These are phyloP conservation scores for Leptinotarsa tumamoca DNA, from an alignment of 2,888 invertebrate genomes.

Conservation along the genomic window DNA sequence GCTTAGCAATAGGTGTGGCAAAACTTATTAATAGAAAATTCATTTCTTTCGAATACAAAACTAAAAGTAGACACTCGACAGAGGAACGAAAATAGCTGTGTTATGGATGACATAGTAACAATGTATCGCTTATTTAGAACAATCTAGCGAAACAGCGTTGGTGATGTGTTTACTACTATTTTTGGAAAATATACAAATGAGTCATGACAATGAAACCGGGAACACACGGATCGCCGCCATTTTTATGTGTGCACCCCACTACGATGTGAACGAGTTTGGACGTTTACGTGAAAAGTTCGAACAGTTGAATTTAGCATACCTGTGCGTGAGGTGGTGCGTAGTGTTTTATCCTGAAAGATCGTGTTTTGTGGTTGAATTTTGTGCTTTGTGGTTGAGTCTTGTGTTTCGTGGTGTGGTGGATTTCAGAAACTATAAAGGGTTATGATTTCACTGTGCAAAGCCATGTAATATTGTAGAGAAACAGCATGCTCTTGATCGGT, in stretches of 20 bases:
- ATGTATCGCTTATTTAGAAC: constrained; percentile 27
- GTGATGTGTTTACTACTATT: constrained; percentile 35
- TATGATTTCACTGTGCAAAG: constrained; percentile 28
- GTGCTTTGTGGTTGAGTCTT: constrained; percentile 27
- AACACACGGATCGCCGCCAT: constrained; percentile 51
- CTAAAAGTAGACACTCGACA: constrained; percentile 2
- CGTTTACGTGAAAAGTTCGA: constrained; percentile 13
- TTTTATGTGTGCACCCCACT: constrained; percentile 41
- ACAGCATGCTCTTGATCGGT: background rate
- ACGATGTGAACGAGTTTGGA: constrained; percentile 28
- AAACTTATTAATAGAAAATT: constrained; percentile 15
- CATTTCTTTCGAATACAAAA: constrained; percentile 28
- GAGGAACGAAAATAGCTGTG: constrained; percentile 23
- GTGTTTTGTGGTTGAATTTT: constrained; percentile 29
- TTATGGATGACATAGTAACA: constrained; percentile 22
- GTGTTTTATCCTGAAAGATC: constrained; percentile 26
- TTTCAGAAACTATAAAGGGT: no score
- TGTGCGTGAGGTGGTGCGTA: constrained; percentile 24
- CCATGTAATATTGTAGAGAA: constrained; percentile 50
- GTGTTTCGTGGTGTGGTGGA: background rate
- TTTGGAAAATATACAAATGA: constrained; percentile 43
- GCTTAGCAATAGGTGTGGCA: constrained; percentile 22
- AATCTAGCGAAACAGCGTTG: constrained; percentile 27
- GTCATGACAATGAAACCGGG: constrained; percentile 47
- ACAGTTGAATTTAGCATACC: constrained; percentile 29